These are phyloP conservation scores for Luehdorfia chinensis DNA, from an alignment of 1,140 invertebrate species.

Conservation along the genomic window DNA sequence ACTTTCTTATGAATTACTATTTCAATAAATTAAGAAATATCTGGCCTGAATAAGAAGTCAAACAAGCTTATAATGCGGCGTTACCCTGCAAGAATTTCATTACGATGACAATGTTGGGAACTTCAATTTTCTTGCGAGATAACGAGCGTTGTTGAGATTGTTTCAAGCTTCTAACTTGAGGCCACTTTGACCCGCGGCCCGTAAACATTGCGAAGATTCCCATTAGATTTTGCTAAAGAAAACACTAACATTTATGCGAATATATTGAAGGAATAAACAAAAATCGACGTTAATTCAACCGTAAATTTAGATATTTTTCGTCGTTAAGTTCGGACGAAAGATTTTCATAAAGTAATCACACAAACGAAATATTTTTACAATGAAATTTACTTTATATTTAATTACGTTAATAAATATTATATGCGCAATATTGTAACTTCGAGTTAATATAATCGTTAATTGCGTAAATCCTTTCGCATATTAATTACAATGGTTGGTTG, in stretches of 20 bases:
- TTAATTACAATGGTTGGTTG: slow-evolving; percentile 34
- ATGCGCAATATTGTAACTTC: no score
- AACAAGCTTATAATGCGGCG: slow-evolving; percentile 34
- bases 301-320: no score
- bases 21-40: slow-evolving; percentile 24
- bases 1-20: slow-evolving; percentile 27
- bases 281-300: background rate
- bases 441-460: slow-evolving; percentile 23
- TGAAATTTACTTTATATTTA: no score
- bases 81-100: slow-evolving; percentile 61
- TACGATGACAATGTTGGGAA: slow-evolving; percentile 63
- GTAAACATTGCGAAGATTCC: slow-evolving; percentile 57
- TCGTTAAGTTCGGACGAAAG: no score
- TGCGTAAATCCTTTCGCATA: slow-evolving; percentile 23
- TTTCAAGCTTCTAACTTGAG: slow-evolving; percentile 51
- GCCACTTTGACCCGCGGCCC: slow-evolving; percentile 64
- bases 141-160: slow-evolving; percentile 58
- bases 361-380: no score
- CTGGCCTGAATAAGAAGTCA: slow-evolving; percentile 19
- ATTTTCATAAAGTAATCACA: no score
- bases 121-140: slow-evolving; percentile 61
- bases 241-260: slow-evolving; percentile 27
- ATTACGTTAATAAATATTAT: no score
- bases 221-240: slow-evolving; percentile 48
- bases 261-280: slow-evolving; percentile 12